Percentiles rank a stretch among this genome's conserved stretches.
Conservation (phyloP, 2,888 invertebrate genomes). For the Drosophila rubida region DNA sequence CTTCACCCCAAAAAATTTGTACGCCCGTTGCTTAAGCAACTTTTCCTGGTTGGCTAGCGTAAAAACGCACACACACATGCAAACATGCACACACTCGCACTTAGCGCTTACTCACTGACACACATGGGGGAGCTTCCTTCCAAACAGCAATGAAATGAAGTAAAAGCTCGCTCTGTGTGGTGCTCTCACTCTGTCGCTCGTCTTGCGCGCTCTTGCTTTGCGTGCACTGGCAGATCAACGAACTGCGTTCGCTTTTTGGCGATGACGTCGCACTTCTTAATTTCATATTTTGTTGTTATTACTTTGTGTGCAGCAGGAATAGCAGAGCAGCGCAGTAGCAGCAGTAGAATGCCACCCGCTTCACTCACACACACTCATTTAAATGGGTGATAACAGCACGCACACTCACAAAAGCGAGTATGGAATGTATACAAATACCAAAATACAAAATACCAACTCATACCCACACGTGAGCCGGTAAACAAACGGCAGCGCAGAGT, state of each 20-base stretch:
- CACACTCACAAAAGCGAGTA: conserved; percentile 2
- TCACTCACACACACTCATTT: conserved; percentile 8
- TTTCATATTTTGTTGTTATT: conserved; percentile 68
- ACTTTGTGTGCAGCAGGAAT: conserved; percentile 45
- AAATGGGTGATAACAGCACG: conserved; percentile 61
- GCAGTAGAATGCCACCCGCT: conserved; percentile 23
- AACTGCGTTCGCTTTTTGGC: conserved; percentile 70
- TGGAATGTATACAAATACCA: conserved; percentile 24
- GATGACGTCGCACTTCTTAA: conserved; percentile 67
- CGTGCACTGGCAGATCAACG: conserved; percentile 63
- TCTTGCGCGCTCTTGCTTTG: conserved; percentile 16
- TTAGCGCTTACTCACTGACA: conserved; percentile 32
- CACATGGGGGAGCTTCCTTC: conserved; percentile 55
- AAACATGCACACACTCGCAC: conserved; percentile 5
- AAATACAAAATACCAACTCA: conserved; percentile 5
- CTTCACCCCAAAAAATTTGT: conserved; percentile 64
- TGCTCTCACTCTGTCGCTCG: conserved; percentile 8
- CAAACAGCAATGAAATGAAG: conserved; percentile 33
- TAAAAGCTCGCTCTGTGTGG: conserved; percentile 61
- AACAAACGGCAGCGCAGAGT: conserved; percentile 50
- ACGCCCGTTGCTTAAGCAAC: conserved; percentile 54
- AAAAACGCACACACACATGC: neutral
- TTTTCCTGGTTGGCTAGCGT: conserved; percentile 56
- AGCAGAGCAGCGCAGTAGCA: conserved; percentile 20
- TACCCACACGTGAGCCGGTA: conserved; percentile 64